Conservation (phyloP, 2,888 invertebrate genomes). For the Melanargia galathea region DNA sequence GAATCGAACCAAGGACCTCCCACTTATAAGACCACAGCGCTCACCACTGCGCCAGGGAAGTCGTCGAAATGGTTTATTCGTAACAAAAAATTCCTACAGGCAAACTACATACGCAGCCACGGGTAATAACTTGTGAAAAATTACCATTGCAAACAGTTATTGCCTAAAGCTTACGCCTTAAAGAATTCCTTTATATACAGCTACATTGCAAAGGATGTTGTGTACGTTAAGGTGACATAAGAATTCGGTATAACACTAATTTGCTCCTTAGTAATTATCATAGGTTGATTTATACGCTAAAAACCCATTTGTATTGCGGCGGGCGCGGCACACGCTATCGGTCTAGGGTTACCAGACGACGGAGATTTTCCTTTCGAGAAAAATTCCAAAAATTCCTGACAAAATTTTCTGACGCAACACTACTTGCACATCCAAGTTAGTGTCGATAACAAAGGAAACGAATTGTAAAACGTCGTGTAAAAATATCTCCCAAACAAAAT, state of each 20-base stretch:
- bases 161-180: neutral
- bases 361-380: neutral
- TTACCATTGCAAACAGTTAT: no score
- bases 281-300: constrained; percentile 61
- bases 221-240: constrained; percentile 38
- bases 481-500: no score
- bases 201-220: constrained; percentile 9
- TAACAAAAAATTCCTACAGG: no score
- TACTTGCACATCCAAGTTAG: no score
- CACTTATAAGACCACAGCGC: no score
- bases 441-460: no score
- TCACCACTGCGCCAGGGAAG: no score
- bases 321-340: constrained; percentile 58
- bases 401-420: no score
- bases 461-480: no score
- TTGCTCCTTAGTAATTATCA: constrained; percentile 63
- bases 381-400: no score
- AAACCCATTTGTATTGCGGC: constrained; percentile 52
- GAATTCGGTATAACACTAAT: constrained; percentile 54
- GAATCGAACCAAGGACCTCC: no score
- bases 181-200: neutral
- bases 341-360: constrained; percentile 7
- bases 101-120: neutral
- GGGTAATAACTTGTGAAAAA: neutral
- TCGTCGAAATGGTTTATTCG: no score